Conservation (phyloP, 2,797 vertebrate genomes). For the Sebastes taczanowskii region DNA sequence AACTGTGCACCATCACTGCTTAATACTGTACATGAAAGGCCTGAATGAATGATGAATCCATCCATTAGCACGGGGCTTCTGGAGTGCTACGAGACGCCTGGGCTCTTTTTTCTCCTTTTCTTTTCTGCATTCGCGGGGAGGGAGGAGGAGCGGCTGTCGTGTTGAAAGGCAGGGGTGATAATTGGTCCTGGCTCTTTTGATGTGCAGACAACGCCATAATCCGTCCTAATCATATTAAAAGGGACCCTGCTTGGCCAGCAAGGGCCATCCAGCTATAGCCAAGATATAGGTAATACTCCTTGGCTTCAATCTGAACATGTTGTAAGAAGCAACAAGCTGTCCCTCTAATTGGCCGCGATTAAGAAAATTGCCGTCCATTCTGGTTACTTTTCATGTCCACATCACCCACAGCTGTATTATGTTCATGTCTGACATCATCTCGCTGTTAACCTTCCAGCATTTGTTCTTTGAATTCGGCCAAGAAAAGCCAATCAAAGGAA, state of each 20-base stretch:
- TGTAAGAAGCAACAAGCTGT: conserved; percentile 26
- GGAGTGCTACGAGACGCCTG: conserved; percentile 46
- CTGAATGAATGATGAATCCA: conserved; percentile 62
- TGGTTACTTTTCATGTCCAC: background rate
- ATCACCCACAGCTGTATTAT: conserved; percentile 1
- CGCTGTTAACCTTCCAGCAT: background rate
- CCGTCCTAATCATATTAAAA: conserved; percentile 82
- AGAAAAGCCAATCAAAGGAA: conserved; percentile 20
- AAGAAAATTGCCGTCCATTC: conserved; percentile 16
- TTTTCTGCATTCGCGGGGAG: conserved; percentile 32
- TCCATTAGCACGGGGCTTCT: conserved; percentile 58
- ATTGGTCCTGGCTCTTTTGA: conserved; percentile 84
- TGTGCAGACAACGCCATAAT: conserved; percentile 80
- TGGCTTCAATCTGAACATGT: conserved; percentile 7
- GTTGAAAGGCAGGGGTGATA: conserved; percentile 81
- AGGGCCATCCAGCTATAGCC: conserved; percentile 48
- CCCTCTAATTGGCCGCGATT: conserved; percentile 23
- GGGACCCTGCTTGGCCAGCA: conserved; percentile 67
- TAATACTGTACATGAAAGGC: conserved; percentile 69
- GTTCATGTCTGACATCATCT: conserved; percentile 18
- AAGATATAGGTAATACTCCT: conserved; percentile 62
- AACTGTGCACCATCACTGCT: conserved; percentile 58
- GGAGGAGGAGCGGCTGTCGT: conserved; percentile 41
- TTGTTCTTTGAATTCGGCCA: background rate
- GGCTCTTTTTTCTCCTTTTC: conserved; percentile 45